These are phyloP conservation scores for Sarotherodon lohbergeri DNA, from an alignment of 2,113 vertebrate genomes.

Conservation along the genomic window DNA sequence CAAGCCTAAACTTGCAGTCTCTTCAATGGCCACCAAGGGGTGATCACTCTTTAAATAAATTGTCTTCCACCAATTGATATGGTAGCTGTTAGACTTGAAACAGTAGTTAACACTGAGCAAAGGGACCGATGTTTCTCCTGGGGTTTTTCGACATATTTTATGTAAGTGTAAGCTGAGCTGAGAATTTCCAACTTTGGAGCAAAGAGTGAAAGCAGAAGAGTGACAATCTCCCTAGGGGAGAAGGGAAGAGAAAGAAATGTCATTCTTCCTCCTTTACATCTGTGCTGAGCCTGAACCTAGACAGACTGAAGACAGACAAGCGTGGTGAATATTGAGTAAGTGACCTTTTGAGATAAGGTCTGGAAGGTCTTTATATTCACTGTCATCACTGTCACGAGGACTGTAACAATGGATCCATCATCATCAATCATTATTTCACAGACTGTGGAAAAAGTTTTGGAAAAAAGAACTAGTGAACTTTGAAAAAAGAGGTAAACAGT, in stretches of 20 bases:
- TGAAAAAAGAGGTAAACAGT: constrained; percentile 16
- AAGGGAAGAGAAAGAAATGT: constrained; percentile 38
- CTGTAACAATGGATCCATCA: constrained; percentile 51
- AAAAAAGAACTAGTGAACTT: not conserved
- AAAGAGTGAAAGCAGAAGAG: not conserved
- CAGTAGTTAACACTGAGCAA: not conserved
- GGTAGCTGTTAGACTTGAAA: not conserved
- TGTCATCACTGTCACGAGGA: constrained; percentile 28
- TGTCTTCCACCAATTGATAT: not conserved
- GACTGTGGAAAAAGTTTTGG: not conserved
- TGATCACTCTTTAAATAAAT: not conserved
- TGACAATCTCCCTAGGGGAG: constrained; percentile 1
- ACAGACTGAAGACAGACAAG: constrained; percentile 12
- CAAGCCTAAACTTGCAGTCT: not conserved
- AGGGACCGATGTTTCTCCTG: not conserved
- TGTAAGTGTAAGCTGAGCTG: not conserved
- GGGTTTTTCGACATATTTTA: not conserved
- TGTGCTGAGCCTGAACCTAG: not conserved
- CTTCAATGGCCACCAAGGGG: not conserved
- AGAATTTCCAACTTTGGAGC: not conserved
- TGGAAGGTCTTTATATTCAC: constrained; percentile 35
- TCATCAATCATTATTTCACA: constrained; percentile 47
- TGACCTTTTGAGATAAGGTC: constrained; percentile 57
- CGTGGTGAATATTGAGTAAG: constrained; percentile 42
- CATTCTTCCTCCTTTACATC: constrained; percentile 16